Evolutionary conservation across 1,140 invertebrate species (phyloP).

Genomic region (Hycleus phaleratus): DNA sequence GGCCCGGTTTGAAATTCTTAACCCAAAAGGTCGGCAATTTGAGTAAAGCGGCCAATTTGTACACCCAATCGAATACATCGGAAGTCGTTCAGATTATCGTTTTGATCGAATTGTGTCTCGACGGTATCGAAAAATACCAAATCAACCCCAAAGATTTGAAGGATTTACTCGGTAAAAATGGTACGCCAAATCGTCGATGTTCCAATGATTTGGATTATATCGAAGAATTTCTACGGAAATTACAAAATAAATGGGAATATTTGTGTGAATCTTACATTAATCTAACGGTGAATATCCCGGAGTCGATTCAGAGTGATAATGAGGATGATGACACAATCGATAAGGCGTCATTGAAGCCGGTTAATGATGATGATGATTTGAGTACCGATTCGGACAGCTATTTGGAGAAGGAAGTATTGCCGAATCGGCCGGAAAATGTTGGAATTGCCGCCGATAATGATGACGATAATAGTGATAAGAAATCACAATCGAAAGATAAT

Average conservation of each 20-base stretch:
- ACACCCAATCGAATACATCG: conserved; percentile 84
- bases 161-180: conserved; percentile 51
- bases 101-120: conserved; percentile 70
- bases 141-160: conserved; percentile 57
- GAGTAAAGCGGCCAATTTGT: conserved; percentile 82
- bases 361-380: conserved; percentile 21
- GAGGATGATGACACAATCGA: conserved; percentile 16
- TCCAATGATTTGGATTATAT: conserved; percentile 45
- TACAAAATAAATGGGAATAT: conserved; percentile 38
- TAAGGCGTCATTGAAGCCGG: neutral
- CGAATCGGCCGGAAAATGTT: conserved; percentile 19
- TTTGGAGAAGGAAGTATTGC: conserved; percentile 34
- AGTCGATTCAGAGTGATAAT: conserved; percentile 25
- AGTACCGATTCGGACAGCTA: conserved; percentile 38
- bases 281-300: conserved; percentile 35
- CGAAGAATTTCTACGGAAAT: conserved; percentile 40
- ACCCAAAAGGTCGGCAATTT: conserved; percentile 87
- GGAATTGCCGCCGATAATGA: conserved; percentile 22
- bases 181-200: conserved; percentile 43
- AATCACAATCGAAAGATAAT: conserved; percentile 5
- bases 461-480: conserved; percentile 1
- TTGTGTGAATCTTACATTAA: conserved; percentile 37
- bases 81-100: conserved; percentile 86
- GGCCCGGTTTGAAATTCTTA: conserved; percentile 86
- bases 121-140: conserved; percentile 52